Conservation (phyloP, 2,113 vertebrate species). For the Elaphurus davidianus region DNA sequence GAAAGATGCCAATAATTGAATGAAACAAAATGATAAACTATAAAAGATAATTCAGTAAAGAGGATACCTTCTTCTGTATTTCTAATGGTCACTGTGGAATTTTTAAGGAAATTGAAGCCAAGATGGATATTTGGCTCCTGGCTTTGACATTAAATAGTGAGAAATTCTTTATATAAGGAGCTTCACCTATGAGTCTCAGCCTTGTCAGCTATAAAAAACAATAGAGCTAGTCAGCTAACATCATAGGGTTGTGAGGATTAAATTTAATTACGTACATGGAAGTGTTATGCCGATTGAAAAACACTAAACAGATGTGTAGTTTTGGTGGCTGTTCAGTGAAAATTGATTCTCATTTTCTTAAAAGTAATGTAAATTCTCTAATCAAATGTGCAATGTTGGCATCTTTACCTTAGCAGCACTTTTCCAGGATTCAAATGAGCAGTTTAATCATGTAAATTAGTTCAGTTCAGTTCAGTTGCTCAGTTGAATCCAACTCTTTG, state of each 20-base stretch:
- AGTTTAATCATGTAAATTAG: not conserved
- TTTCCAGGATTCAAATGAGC: not conserved
- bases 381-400: not conserved
- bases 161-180: not conserved
- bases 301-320: not conserved
- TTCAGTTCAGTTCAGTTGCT: not conserved
- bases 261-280: not conserved
- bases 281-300: not conserved
- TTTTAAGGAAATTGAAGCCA: not conserved
- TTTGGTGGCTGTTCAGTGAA: not conserved
- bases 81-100: not conserved
- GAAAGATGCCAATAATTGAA: not conserved
- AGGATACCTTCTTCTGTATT: not conserved
- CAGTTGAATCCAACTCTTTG: not conserved
- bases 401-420: not conserved
- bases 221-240: not conserved
- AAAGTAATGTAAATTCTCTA: constrained; percentile 22
- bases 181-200: not conserved
- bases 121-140: not conserved
- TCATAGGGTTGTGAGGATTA: not conserved
- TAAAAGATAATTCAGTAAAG: not conserved
- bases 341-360: constrained; percentile 42
- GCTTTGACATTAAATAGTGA: not conserved
- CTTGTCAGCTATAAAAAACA: constrained; percentile 13
- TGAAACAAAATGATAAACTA: constrained; percentile 9